These are phyloP conservation scores for Acanthopleura granulata DNA, from an alignment of 2,888 invertebrate genomes.

Conservation along the genomic window DNA sequence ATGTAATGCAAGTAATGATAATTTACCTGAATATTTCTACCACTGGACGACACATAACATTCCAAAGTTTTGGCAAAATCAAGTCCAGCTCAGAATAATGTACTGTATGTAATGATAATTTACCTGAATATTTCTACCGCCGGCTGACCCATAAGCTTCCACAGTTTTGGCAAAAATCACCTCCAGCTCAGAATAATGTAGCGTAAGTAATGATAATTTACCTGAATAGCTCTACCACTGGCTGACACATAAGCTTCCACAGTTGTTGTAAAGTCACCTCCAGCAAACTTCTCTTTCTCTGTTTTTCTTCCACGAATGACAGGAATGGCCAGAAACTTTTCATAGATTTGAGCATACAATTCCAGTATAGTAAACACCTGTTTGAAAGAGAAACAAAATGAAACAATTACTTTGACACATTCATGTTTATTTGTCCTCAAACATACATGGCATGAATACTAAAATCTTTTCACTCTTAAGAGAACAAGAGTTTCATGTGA, in stretches of 20 bases:
- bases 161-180: too few relatives aligned
- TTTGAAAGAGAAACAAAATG: conserved; percentile 6
- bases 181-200: too few relatives aligned
- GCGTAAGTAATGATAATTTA: not conserved
- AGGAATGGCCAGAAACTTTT: conserved; percentile 91
- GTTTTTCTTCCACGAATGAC: conserved; percentile 86
- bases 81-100: too few relatives aligned
- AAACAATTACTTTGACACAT: not conserved
- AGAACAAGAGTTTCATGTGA: too few relatives aligned
- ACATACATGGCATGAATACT: too few relatives aligned
- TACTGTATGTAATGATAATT: not conserved
- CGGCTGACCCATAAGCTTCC: too few relatives aligned
- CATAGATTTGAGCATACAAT: conserved; percentile 91
- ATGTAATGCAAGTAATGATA: too few relatives aligned
- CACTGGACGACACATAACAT: too few relatives aligned
- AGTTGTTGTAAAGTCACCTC: conserved; percentile 96
- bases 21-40: too few relatives aligned
- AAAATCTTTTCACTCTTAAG: too few relatives aligned
- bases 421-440: too few relatives aligned
- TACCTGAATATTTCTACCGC: conserved; percentile 3
- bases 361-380: conserved; percentile 75
- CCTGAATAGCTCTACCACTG: conserved; percentile 76
- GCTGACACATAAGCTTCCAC: conserved; percentile 96
- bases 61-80: too few relatives aligned
- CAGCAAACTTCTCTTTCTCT: conserved; percentile 99